Conservation (phyloP, 2,888 invertebrate species). For the Eledona agricola region DNA sequence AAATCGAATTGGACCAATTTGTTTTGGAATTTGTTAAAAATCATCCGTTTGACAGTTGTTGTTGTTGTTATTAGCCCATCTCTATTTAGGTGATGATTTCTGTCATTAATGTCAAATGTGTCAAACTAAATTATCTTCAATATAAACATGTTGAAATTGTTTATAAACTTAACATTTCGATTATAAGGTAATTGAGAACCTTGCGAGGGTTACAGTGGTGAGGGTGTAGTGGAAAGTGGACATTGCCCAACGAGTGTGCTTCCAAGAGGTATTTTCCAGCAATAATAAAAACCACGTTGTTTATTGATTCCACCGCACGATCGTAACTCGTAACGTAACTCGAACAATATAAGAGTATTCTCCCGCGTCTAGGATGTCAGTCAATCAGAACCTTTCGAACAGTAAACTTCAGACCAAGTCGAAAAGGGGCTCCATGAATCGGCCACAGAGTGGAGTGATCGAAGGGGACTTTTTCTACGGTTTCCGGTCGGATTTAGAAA, state of each 20-base stretch:
- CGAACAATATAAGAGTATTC: constrained; percentile 23
- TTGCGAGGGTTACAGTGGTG: constrained; percentile 16
- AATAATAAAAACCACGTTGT: constrained; percentile 7
- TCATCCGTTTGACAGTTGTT: too few relatives aligned
- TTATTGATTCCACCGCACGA: constrained; percentile 20
- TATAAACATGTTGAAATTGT: constrained; percentile 33
- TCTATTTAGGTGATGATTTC: too few relatives aligned
- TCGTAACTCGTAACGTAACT: constrained; percentile 7
- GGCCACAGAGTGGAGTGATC: constrained; percentile 56
- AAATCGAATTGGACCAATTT: too few relatives aligned
- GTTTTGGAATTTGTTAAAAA: too few relatives aligned
- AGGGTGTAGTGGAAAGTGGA: constrained; percentile 11
- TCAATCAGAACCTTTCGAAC: constrained; percentile 53
- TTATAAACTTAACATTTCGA: constrained; percentile 22
- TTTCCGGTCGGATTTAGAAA: constrained; percentile 64
- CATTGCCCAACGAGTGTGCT: constrained; percentile 5
- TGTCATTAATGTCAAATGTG: constrained; percentile 19
- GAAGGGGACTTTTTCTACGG: constrained; percentile 60
- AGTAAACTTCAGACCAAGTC: constrained; percentile 55
- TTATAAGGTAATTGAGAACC: constrained; percentile 29
- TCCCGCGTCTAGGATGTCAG: constrained; percentile 51
- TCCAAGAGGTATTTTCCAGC: constrained; percentile 12
- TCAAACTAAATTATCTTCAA: constrained; percentile 17
- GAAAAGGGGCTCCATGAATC: constrained; percentile 59
- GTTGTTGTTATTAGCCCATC: too few relatives aligned